Percentiles rank a stretch among this genome's conserved stretches.
These are phyloP conservation scores for Echeneis naucrates DNA, from an alignment of 2,797 vertebrate species.

Conservation along the genomic window DNA sequence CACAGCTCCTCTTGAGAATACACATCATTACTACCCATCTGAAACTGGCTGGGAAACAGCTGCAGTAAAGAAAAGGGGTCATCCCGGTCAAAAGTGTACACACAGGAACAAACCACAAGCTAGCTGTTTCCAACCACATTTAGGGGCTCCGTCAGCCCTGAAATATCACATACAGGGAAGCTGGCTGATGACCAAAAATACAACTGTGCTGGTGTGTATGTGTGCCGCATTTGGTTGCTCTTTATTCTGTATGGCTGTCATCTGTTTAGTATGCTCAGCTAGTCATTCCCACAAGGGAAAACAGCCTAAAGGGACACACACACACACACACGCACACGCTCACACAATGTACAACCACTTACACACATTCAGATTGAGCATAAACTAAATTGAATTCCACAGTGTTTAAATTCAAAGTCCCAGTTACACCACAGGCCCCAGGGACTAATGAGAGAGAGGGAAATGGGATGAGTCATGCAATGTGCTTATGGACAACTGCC, in stretches of 20 bases:
- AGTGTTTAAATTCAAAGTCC: conserved; percentile 42
- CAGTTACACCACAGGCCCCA: conserved; percentile 32
- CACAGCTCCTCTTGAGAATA: conserved; percentile 12
- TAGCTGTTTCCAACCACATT: conserved; percentile 20
- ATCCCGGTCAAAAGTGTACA: not conserved
- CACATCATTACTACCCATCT: conserved; percentile 29
- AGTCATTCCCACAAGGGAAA: conserved; percentile 20
- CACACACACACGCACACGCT: too few species aligned
- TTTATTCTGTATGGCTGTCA: conserved; percentile 28
- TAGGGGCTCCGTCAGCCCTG: conserved; percentile 12
- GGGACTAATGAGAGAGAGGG: conserved; percentile 42
- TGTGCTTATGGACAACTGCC: conserved; percentile 16
- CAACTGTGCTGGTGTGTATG: conserved; percentile 16
- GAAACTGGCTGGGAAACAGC: conserved; percentile 26
- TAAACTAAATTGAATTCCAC: conserved; percentile 63
- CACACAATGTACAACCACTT: conserved; percentile 35
- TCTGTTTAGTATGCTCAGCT: conserved; percentile 49
- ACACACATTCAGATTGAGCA: conserved; percentile 58
- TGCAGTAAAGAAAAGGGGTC: conserved; percentile 17
- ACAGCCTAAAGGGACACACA: conserved; percentile 20
- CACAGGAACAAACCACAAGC: conserved; percentile 4
- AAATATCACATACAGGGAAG: conserved; percentile 12
- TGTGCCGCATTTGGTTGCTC: conserved; percentile 34
- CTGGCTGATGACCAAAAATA: conserved; percentile 44
- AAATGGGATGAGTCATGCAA: conserved; percentile 46